Evolutionary conservation across 2,888 invertebrate genomes (phyloP), one percentile per base, ranked within the genome.

Genomic region (Dexiosoma caninum): DNA sequence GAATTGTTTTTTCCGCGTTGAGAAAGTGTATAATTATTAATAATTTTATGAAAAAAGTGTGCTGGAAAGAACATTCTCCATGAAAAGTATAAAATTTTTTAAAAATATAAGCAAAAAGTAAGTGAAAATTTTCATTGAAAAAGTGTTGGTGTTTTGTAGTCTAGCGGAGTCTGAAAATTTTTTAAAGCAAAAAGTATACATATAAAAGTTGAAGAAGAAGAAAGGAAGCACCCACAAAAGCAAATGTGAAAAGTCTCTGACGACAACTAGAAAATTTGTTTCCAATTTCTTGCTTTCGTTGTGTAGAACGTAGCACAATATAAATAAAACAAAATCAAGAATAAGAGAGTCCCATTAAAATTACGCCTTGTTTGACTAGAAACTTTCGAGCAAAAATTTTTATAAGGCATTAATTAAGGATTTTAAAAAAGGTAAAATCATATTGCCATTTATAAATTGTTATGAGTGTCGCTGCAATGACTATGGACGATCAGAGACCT

Each of bases 401-500:
- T 9, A 62, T 27, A 16, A 51, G 60, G 44, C 49, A 55, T 40
- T n/a, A 59, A 57, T 59, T 59, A 76, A 76, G 76, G 71, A 76
- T 76, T 67, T 75, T 77, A n/a, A 55, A 60, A 64, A 67, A 59
- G 69, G 78, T 44, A 64, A 27, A 59, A 72, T 57, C 51, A 49
- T 12, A 57, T 72, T 59, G 49, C 53, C 69, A 67, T 27, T 46
- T 59, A 35, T 44, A 62, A 67, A 70, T 78, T 82, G 74, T 78
- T 81, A 83, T 88, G 88, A 88, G 88, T 88, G 89, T 88, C 87
- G 89, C 89, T 88, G 89, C 89, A 86, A 89, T 89, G 89, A 88
- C 88, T 86, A 86, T 89, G 87, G 89, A 89, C 87, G 89, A 89
- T 88, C 89, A 89, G 84, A 89, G 89, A 89, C 89, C 89, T 78